These are phyloP conservation scores for Cavia porcellus DNA, from an alignment of 2,113 vertebrate species.

Conservation along the genomic window DNA sequence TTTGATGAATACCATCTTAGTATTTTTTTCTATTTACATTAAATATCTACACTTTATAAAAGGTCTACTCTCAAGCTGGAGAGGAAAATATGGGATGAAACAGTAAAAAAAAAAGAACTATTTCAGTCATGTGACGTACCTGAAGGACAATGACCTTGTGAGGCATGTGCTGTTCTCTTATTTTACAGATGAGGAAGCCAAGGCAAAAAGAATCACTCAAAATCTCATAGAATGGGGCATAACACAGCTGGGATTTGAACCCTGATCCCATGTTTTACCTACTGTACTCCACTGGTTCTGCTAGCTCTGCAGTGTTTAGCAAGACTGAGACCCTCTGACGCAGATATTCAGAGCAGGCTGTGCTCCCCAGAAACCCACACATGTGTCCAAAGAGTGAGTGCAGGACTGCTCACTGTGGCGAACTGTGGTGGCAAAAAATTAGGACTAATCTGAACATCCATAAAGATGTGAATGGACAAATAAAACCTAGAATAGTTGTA, in stretches of 20 bases:
- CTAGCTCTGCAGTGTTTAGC: not conserved
- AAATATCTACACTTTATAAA: constrained; percentile 26
- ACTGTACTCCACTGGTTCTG: not conserved
- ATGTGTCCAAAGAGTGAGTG: not conserved
- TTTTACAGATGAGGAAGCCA: constrained; percentile 47
- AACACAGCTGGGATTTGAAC: not conserved
- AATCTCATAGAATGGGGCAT: constrained; percentile 8
- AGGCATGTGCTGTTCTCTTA: not conserved
- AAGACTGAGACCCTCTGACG: constrained; percentile 3
- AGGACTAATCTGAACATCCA: constrained; percentile 7
- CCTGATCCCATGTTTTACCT: not conserved
- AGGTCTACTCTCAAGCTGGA: constrained; percentile 36
- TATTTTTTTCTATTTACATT: constrained; percentile 44
- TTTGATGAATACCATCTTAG: constrained; percentile 27
- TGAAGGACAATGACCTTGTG: not conserved
- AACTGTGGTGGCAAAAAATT: not conserved
- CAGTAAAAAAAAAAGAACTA: constrained; percentile 31
- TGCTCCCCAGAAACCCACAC: constrained; percentile 24
- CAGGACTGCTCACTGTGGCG: not conserved
- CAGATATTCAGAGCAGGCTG: not conserved
- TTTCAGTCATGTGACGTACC: constrained; percentile 22
- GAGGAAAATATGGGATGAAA: constrained; percentile 3
- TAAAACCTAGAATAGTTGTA: constrained; percentile 17
- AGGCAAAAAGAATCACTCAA: constrained; percentile 7
- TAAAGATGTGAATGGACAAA: constrained; percentile 40